phyloP scores from a whole-genome alignment of 2,888 invertebrate species.

The Rhimphoctona megacephalus region DNA sequence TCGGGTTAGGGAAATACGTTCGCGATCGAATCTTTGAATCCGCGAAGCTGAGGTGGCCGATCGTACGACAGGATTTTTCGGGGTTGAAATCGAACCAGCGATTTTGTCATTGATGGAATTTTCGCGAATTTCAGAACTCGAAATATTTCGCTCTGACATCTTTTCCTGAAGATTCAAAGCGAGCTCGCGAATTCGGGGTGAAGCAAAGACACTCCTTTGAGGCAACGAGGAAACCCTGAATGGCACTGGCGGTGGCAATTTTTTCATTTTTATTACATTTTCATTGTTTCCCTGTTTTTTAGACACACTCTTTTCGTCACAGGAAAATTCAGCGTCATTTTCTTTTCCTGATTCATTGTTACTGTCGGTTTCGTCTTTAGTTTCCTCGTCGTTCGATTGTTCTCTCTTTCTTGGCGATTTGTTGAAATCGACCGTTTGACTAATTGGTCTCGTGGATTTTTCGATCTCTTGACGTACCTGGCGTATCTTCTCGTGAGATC shows the following conservation, averaged over 20 bases:
- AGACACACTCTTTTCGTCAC: not conserved
- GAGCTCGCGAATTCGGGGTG: slow-evolving; percentile 72
- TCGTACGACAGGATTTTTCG: slow-evolving; percentile 40
- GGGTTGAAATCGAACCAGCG: slow-evolving; percentile 9
- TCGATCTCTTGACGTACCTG: slow-evolving; percentile 70
- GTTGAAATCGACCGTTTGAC: slow-evolving; percentile 46
- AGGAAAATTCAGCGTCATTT: slow-evolving; percentile 40
- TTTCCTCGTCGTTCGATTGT: slow-evolving; percentile 50
- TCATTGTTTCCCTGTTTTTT: slow-evolving; percentile 1
- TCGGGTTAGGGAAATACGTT: slow-evolving; percentile 48
- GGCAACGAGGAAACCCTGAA: slow-evolving; percentile 66
- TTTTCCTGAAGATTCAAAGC: slow-evolving; percentile 75
- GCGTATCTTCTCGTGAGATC: slow-evolving; percentile 66
- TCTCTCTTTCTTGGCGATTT: slow-evolving; percentile 63
- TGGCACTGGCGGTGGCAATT: slow-evolving; percentile 60
- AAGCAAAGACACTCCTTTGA: slow-evolving; percentile 72
- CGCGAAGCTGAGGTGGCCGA: slow-evolving; percentile 55
- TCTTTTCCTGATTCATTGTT: slow-evolving; percentile 57
- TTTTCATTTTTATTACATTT: slow-evolving; percentile 9
- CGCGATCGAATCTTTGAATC: slow-evolving; percentile 62
- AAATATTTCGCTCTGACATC: slow-evolving; percentile 67
- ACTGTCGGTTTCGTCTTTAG: slow-evolving; percentile 34
- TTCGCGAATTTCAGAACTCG: slow-evolving; percentile 33
- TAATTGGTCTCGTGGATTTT: slow-evolving; percentile 39
- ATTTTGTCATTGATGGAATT: slow-evolving; percentile 58